Base-by-base conservation (phyloP, 1,140 invertebrate species). In the Thalassaphorura encarpata region DNA sequence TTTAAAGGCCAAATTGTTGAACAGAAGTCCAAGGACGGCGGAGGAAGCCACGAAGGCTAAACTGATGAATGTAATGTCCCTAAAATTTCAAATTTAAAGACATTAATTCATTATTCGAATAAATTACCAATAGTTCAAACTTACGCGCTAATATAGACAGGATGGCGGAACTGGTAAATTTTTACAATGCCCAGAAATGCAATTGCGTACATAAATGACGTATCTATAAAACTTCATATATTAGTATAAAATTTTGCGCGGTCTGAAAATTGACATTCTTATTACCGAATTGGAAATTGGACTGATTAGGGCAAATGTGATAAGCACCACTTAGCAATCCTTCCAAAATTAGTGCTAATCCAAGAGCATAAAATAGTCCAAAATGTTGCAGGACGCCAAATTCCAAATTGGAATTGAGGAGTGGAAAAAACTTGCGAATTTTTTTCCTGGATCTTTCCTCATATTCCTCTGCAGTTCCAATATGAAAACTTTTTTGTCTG, bases 241-340 rank as follows among this genome's bases (percentile, higher is more conserved):
- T n/a, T n/a, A n/a, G n/a, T n/a, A n/a, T n/a, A n/a, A n/a, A n/a
- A n/a, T n/a, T n/a, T n/a, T 0, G 26, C 15, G 21, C 19, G 42
- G 8, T 45, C 11, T 11, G 8, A 11, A 45, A 11, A n/a, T 45
- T 8, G 11, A n/a, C 42, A 16, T 45, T 23, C 11, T 45, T 45
- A 15, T 18, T 66, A 79, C 77, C 78, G 70, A 80, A 80, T 64
- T 80, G 78, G 63, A 79, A 80, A 64, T 80, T 79, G 26, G 71
- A 72, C 39, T 73, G 69, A 60, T 71, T 78, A 13, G 78, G 78
- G 64, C 78, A 80, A 27, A 80, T 67, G 60, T 75, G 75, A 58
- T 80, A 80, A 57, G 74, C 77, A 11, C 69, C 33, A 19, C 33
- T 40, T n/a, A 59, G 39, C 1, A 52, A 26, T 19, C 58, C 58